phyloP scores from a whole-genome alignment of 2,888 invertebrate genomes.

The Apodemia hepburni region DNA sequence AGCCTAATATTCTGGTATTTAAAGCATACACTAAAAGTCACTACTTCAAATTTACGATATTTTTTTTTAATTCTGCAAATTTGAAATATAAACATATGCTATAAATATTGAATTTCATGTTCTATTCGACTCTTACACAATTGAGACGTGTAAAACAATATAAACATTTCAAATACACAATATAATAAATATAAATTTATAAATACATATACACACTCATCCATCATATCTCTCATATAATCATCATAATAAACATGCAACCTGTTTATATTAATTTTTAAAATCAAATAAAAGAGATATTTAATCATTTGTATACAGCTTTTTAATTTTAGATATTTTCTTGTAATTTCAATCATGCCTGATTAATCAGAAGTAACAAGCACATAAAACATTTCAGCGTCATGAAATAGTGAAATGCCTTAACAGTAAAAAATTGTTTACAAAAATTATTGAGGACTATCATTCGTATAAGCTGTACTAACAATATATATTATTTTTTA shows the following conservation, averaged over 20 bases:
- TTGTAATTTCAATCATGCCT: no score
- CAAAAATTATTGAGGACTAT: no score
- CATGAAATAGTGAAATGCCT: no score
- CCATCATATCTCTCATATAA: not conserved
- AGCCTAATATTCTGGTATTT: conserved; percentile 26
- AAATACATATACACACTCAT: not conserved
- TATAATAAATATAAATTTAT: not conserved
- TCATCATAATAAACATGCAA: not conserved
- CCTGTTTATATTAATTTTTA: not conserved
- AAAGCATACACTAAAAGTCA: conserved; percentile 5
- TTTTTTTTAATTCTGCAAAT: not conserved
- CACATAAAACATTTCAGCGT: no score
- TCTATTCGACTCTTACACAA: not conserved
- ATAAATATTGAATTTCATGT: not conserved
- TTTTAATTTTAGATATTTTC: no score
- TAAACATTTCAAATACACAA: not conserved
- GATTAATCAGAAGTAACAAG: no score
- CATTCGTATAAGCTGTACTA: no score
- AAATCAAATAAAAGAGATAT: conserved; percentile 5
- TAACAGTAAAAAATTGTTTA: no score
- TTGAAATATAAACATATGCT: not conserved
- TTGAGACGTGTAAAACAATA: not conserved
- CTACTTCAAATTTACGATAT: not conserved
- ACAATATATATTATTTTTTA: not conserved
- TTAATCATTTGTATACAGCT: not conserved